phyloP scores from a whole-genome alignment of 2,797 vertebrate species.

The Scyliorhinus canicula region DNA sequence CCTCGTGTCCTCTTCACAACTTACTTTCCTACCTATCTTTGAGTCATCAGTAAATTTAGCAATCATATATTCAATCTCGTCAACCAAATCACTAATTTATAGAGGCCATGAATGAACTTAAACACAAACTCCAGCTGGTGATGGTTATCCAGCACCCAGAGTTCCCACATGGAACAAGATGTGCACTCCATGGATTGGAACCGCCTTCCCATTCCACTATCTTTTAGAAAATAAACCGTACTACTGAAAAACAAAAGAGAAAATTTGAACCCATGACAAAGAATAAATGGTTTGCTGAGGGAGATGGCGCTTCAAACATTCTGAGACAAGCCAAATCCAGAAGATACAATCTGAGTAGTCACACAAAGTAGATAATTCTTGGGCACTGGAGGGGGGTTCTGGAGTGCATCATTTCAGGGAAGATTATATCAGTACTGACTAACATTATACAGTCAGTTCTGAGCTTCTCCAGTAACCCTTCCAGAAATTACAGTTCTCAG shows the following conservation, averaged over 20 bases:
- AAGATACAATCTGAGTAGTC: not conserved
- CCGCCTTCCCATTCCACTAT: too few species aligned
- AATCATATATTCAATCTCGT: too few species aligned
- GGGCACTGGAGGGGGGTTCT: not conserved
- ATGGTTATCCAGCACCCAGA: too few species aligned
- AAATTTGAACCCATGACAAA: not conserved
- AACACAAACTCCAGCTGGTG: too few species aligned
- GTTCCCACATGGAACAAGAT: too few species aligned
- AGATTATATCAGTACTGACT: not conserved
- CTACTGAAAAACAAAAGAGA: not conserved
- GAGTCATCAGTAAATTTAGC: too few species aligned
- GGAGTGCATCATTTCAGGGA: not conserved
- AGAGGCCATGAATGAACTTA: too few species aligned
- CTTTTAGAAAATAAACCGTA: too few species aligned
- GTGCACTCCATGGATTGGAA: too few species aligned
- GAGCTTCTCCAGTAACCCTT: not conserved
- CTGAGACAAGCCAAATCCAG: not conserved
- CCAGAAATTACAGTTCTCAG: not conserved
- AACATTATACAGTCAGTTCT: not conserved
- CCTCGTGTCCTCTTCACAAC: too few species aligned
- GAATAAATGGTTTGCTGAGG: not conserved
- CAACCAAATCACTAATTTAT: too few species aligned
- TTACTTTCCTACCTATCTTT: too few species aligned
- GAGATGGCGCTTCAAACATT: not conserved
- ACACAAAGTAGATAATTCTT: not conserved